A percentile compares a stretch with the other conserved stretches of the same genome.
These are phyloP conservation scores for Ciconia stormi DNA, from an alignment of 2,113 vertebrate genomes.

Conservation along the genomic window DNA sequence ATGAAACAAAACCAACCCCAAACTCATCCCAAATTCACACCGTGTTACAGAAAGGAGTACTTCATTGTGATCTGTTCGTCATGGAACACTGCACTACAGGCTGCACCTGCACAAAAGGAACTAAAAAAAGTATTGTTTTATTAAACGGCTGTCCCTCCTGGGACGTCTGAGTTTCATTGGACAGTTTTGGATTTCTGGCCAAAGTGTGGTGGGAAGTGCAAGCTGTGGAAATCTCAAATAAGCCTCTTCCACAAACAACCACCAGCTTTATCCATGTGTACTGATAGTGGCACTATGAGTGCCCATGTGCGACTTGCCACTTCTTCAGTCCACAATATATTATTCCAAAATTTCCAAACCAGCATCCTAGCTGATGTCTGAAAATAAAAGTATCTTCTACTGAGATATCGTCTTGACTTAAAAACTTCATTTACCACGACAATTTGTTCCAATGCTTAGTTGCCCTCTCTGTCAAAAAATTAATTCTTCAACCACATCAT, in stretches of 20 bases:
- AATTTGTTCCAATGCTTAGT: neutral
- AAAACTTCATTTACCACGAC: neutral
- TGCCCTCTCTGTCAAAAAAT: neutral
- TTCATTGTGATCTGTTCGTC: neutral
- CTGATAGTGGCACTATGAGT: too few relatives aligned
- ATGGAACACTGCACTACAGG: neutral
- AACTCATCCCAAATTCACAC: neutral
- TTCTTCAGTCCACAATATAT: neutral
- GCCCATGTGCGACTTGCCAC: neutral
- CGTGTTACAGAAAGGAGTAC: neutral
- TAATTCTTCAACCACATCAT: neutral
- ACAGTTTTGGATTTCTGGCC: neutral
- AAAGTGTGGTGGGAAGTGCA: neutral
- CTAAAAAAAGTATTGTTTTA: neutral
- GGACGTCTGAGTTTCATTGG: neutral
- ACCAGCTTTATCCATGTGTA: rapidly evolving
- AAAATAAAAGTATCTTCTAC: neutral
- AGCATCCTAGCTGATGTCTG: neutral
- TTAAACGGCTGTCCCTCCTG: neutral
- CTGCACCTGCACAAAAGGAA: neutral
- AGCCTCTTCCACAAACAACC: neutral
- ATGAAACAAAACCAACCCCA: neutral
- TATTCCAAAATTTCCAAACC: neutral
- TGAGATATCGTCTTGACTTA: neutral
- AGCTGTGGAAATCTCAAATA: neutral